Evolutionary conservation across 2,113 vertebrate genomes (phyloP).

Genomic region (Balaenoptera acutorostrata): DNA sequence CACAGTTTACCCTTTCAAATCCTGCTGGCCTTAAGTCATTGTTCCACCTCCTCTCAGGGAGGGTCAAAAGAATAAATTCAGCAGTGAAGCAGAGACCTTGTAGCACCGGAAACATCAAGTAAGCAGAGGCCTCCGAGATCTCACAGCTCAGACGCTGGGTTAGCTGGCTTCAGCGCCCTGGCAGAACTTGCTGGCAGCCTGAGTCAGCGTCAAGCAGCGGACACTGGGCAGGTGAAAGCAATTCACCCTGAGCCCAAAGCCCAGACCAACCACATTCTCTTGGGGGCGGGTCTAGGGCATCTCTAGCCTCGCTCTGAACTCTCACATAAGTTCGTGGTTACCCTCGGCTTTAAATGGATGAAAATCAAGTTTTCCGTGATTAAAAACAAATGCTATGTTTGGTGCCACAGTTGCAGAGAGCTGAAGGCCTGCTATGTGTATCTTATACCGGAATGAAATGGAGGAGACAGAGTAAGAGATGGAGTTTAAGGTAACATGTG

Average conservation of each 20-base stretch:
- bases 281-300: not conserved
- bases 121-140: not conserved
- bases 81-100: not conserved
- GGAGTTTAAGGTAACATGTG: slow-evolving; percentile 55
- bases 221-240: slow-evolving; percentile 40
- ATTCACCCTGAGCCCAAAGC: slow-evolving; percentile 12
- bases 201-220: not conserved
- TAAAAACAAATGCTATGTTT: slow-evolving; percentile 78
- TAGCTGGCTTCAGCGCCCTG: not conserved
- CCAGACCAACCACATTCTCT: not conserved
- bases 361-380: slow-evolving; percentile 71
- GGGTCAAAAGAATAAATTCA: not conserved
- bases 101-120: not conserved
- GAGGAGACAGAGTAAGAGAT: slow-evolving; percentile 59
- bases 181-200: not conserved
- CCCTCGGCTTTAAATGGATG: slow-evolving; percentile 59
- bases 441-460: slow-evolving; percentile 54
- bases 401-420: slow-evolving; percentile 54
- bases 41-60: not conserved
- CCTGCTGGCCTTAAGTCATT: not conserved
- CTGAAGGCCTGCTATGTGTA: slow-evolving; percentile 59
- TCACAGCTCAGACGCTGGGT: not conserved
- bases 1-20: not conserved
- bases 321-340: slow-evolving; percentile 57
- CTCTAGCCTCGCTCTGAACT: slow-evolving; percentile 54